Percentiles rank a stretch among this genome's conserved stretches.
phyloP scores from a whole-genome alignment of 2,113 vertebrate genomes.

The Meleagris gallopavo region DNA sequence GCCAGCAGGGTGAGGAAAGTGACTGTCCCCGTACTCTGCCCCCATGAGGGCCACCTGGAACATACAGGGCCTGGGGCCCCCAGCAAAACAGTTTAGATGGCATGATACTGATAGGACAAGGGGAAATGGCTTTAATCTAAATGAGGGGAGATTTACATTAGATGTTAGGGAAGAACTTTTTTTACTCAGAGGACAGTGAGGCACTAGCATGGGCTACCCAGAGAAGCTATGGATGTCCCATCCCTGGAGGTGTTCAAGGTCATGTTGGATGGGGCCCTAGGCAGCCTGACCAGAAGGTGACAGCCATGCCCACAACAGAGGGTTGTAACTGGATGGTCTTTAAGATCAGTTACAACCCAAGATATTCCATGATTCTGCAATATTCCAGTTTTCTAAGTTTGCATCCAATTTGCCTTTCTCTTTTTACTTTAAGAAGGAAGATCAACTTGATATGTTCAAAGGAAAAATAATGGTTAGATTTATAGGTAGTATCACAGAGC shows the following conservation, averaged over 20 bases:
- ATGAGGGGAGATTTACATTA: not conserved
- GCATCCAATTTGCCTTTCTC: not conserved
- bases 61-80: not conserved
- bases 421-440: not conserved
- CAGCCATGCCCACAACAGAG: not conserved
- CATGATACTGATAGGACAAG: not conserved
- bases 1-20: not conserved
- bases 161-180: not conserved
- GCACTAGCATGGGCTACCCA: not conserved
- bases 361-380: not conserved
- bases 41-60: not conserved
- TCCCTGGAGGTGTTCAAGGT: not conserved
- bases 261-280: not conserved
- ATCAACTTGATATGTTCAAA: not conserved
- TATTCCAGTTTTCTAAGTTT: fast-evolving
- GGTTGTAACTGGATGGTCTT: not conserved
- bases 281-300: not conserved
- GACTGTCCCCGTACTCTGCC: not conserved
- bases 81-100: not conserved
- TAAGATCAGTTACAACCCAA: not conserved
- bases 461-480: not conserved
- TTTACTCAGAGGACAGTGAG: not conserved
- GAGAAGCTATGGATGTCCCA: not conserved
- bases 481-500: not conserved
- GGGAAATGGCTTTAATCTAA: not conserved